Evolutionary conservation across 2,797 vertebrate species (phyloP).

Genomic region (Chelmon rostratus): DNA sequence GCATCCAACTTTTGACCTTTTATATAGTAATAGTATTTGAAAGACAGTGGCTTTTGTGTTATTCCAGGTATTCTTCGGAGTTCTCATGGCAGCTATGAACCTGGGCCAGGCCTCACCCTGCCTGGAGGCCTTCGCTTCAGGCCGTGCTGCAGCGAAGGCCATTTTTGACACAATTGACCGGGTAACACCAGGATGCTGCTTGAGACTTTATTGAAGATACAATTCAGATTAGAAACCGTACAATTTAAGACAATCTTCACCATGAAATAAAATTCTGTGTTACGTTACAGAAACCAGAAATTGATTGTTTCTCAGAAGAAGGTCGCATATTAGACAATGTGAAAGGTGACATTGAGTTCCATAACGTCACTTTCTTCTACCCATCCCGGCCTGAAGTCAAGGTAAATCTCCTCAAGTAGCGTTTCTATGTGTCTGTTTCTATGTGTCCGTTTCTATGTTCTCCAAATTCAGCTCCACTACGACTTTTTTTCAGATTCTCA

Average conservation of each 20-base stretch:
- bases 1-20: background rate
- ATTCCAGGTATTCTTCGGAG: conserved; percentile 88
- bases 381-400: conserved; percentile 94
- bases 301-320: conserved; percentile 95
- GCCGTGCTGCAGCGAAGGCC: conserved; percentile 86
- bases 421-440: background rate
- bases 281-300: conserved; percentile 88
- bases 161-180: conserved; percentile 89
- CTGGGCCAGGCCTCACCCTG: conserved; percentile 87
- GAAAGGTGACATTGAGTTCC: conserved; percentile 95
- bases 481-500: conserved; percentile 82
- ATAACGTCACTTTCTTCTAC: conserved; percentile 92
- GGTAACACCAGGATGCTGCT: conserved; percentile 67
- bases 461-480: background rate
- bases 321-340: conserved; percentile 93
- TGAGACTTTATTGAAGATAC: background rate
- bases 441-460: background rate
- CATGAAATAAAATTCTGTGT: conserved; percentile 9
- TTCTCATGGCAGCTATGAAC: conserved; percentile 87
- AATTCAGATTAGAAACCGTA: background rate
- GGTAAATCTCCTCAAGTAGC: conserved; percentile 77
- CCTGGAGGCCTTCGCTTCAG: conserved; percentile 88
- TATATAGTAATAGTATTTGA: background rate
- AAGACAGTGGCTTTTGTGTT: background rate
- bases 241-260: background rate